Percentiles rank a stretch among this genome's conserved stretches.
Evolutionary conservation across 2,113 vertebrate species (phyloP).

Genomic region (Gasterosteus nipponicus): DNA sequence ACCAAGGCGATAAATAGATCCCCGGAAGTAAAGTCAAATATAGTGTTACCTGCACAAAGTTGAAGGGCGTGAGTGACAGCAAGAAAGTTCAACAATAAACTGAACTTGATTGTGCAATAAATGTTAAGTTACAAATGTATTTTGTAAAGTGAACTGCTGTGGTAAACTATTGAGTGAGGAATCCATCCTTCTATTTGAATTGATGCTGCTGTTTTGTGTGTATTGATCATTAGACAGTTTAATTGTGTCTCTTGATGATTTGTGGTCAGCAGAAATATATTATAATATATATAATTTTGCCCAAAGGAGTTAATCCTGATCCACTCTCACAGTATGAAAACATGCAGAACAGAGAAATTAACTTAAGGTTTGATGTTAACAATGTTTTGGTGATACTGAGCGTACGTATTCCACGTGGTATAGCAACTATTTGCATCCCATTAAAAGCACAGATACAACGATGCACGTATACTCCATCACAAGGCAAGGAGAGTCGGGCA

Average conservation of each 20-base stretch:
- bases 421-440: not conserved
- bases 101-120: not conserved
- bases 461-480: not conserved
- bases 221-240: not conserved
- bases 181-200: not conserved
- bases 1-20: not conserved
- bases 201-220: not conserved
- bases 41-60: not conserved
- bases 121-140: not conserved
- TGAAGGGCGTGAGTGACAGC: not conserved
- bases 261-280: not conserved
- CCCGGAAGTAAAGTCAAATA: not conserved
- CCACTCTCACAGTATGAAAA: slow-evolving; percentile 19
- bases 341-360: not conserved
- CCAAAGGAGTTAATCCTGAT: not conserved
- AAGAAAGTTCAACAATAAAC: not conserved
- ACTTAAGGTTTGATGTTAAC: not conserved
- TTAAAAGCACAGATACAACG: not conserved
- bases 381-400: not conserved
- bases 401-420: not conserved
- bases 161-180: not conserved
- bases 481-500: too few relatives aligned
- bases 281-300: not conserved
- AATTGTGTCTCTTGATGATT: not conserved
- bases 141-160: not conserved